Evolutionary conservation across 2,113 vertebrate genomes (phyloP).

Genomic region (Tricholaema leucomelas): DNA sequence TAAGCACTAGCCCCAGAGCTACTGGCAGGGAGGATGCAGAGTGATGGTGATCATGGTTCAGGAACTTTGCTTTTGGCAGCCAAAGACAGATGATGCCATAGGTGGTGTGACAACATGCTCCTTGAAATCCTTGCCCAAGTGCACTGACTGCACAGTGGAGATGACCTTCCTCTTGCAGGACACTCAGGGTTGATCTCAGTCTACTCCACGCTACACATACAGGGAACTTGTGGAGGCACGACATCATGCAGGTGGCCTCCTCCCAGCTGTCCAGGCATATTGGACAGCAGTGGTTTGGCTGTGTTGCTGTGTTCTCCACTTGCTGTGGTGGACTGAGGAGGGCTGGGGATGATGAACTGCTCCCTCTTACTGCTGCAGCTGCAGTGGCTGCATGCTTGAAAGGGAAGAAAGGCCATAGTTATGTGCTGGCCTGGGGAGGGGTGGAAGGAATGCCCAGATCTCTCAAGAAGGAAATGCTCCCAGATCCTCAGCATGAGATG

Average conservation of each 20-base stretch:
- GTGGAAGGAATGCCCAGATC: too few relatives aligned
- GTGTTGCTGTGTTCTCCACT: background rate
- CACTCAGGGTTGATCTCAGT: background rate
- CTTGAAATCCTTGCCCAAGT: accelerated
- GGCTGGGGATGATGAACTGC: background rate
- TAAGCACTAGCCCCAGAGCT: background rate
- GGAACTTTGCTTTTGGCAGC: background rate
- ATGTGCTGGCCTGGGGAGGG: too few relatives aligned
- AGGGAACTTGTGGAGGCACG: background rate
- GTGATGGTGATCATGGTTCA: too few relatives aligned
- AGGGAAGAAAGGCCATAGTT: too few relatives aligned
- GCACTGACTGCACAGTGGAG: background rate
- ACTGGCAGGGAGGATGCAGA: too few relatives aligned
- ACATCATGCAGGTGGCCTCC: background rate
- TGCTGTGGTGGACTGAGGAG: background rate
- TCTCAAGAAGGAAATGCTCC: background rate
- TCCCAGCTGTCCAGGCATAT: background rate
- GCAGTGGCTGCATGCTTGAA: too few relatives aligned
- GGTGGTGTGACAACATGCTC: background rate
- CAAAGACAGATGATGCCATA: too few relatives aligned
- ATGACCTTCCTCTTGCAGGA: background rate
- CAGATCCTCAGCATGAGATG: background rate
- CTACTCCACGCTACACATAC: accelerated
- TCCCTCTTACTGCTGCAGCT: too few relatives aligned
- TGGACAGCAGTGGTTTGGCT: background rate